These are phyloP conservation scores for Cephus nigrinus DNA, from an alignment of 2,888 invertebrate genomes.

Conservation along the genomic window DNA sequence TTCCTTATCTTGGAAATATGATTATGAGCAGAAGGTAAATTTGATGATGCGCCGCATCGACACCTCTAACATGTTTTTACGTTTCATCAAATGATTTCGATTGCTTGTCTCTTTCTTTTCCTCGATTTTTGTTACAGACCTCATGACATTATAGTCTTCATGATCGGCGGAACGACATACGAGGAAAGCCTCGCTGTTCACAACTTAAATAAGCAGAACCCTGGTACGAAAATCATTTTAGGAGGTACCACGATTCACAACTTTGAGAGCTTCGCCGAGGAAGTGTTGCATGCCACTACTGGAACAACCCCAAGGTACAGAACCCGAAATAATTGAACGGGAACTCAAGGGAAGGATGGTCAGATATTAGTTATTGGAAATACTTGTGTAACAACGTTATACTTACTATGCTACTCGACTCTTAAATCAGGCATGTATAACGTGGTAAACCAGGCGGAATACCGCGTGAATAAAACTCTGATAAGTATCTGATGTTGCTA, in stretches of 20 bases:
- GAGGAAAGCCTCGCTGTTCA: constrained; percentile 93
- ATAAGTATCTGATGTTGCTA: background rate
- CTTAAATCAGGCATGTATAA: background rate
- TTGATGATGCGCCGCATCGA: background rate
- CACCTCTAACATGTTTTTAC: background rate
- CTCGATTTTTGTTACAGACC: constrained; percentile 69
- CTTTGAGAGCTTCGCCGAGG: constrained; percentile 82
- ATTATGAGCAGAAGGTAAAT: constrained; percentile 67
- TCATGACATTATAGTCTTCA: constrained; percentile 95
- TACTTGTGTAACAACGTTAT: background rate
- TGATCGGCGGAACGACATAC: constrained; percentile 96
- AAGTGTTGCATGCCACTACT: constrained; percentile 77
- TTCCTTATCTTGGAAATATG: constrained; percentile 81
- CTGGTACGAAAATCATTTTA: constrained; percentile 81
- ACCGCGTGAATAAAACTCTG: background rate
- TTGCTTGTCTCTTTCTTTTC: background rate
- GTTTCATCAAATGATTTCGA: background rate
- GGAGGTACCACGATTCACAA: constrained; percentile 96
- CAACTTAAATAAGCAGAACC: constrained; percentile 80
- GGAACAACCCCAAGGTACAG: constrained; percentile 76
- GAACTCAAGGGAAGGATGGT: background rate
- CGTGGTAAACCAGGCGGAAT: background rate
- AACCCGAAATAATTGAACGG: constrained; percentile 49
- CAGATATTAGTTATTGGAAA: background rate
- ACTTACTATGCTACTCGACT: background rate